Evolutionary conservation across 1,140 invertebrate genomes (phyloP), one percentile per base, ranked within the genome.

Genomic region (Ephestia elutella): DNA sequence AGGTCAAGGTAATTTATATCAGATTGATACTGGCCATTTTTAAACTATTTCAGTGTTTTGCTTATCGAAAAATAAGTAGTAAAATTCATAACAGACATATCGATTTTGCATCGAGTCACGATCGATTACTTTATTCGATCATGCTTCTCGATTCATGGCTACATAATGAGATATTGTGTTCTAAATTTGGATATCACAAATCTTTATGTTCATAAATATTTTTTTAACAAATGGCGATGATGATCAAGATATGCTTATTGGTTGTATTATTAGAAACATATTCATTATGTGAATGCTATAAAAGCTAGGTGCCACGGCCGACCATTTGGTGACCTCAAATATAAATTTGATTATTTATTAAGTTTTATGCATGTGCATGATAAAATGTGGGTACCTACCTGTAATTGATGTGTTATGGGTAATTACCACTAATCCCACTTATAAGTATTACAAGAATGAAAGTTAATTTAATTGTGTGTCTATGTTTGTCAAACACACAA

Each of bases 171-270:
- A 21, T n/a, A 53, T 53, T 53, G 50, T 53, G 20, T 53, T 20
- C 50, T 21, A 53, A 20, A 53, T 54, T 18, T 54, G 53, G 53
- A 18, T 54, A 54, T 54, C 53, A 35, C 15, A 18, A 28, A 54
- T 54, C 28, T 54, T 54, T 35, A 35, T 54, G 25, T 35, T 32
- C 32, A 3, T 56, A 56, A 53, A 44, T 48, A 18, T 21, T 25
- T 56, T 38, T 56, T 35, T 56, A 56, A 56, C 19, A 44, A 18
- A n/a, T 53, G 8, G 28, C 19, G 54, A 25, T 53, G 17, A 54
- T 38, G 35, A 48, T 56, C 35, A 56, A n/a, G 54, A 56, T 56
- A 56, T 48, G 54, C 54, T 25, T 56, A 56, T 30, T 54, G 20
- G 51, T 28, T 5, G 2, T 9, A 54, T 54, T 30, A n/a, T n/a